Evolutionary conservation across 2,888 invertebrate species (phyloP).

Genomic region (Sclerodermus sp.): DNA sequence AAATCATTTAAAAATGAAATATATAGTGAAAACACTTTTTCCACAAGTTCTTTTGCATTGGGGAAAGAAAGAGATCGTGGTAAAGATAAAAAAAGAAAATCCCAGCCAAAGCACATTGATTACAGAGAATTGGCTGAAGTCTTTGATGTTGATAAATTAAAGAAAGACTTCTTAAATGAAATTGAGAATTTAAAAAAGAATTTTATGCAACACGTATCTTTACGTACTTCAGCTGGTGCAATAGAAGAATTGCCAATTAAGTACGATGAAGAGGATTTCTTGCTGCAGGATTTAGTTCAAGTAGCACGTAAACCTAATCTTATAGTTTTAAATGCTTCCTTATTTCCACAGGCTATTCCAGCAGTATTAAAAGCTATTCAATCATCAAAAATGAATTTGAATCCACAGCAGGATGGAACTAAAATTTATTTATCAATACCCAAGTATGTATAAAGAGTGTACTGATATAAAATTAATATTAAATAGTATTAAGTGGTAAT

Average conservation of each 20-base stretch:
- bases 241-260: conserved; percentile 76
- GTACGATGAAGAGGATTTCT: conserved; percentile 78
- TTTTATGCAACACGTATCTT: conserved; percentile 75
- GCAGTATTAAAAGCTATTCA: conserved; percentile 65
- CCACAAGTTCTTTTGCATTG: conserved; percentile 9
- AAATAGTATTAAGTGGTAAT: not conserved
- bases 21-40: too few species aligned
- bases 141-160: conserved; percentile 70
- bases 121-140: conserved; percentile 71
- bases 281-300: conserved; percentile 86
- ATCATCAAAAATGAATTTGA: conserved; percentile 74
- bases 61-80: conserved; percentile 39
- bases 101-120: conserved; percentile 67
- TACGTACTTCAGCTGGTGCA: conserved; percentile 79
- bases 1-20: too few species aligned
- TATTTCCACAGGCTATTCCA: conserved; percentile 85
- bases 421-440: conserved; percentile 86
- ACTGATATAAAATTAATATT: conserved; percentile 1
- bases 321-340: conserved; percentile 79
- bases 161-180: conserved; percentile 67
- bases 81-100: conserved; percentile 41
- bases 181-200: conserved; percentile 77
- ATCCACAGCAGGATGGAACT: conserved; percentile 94
- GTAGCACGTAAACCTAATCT: conserved; percentile 85
- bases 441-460: conserved; percentile 68